A percentile compares a stretch with the other conserved stretches of the same genome.
Evolutionary conservation across 2,888 invertebrate species (phyloP).

Genomic region (Lasiommata megera): DNA sequence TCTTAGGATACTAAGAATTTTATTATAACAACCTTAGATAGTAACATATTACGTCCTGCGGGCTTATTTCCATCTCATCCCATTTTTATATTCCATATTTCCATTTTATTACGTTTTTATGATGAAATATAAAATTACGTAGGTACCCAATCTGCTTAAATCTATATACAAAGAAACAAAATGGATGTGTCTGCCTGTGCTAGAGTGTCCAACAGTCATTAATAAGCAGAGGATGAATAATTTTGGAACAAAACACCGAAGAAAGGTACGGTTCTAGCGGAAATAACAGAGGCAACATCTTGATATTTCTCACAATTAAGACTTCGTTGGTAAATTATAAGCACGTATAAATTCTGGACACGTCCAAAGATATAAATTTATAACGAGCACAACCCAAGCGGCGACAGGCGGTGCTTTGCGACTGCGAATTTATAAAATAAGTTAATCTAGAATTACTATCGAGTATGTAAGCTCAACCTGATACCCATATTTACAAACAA

Average conservation of each 20-base stretch:
- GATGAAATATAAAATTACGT: neutral
- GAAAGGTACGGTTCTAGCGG: neutral
- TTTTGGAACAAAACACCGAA: neutral
- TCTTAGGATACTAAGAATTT: neutral
- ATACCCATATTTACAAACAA: too few species aligned
- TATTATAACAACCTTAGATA: neutral
- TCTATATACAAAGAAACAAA: too few species aligned
- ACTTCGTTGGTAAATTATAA: slow-evolving; percentile 64
- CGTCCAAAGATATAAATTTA: slow-evolving; percentile 76
- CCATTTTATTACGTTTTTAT: neutral
- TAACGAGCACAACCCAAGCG: slow-evolving; percentile 63
- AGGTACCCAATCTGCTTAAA: too few species aligned
- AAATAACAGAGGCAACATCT: neutral
- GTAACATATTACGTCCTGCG: slow-evolving; percentile 5
- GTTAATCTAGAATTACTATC: slow-evolving; percentile 67
- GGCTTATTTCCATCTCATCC: slow-evolving; percentile 2
- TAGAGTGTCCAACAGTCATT: too few species aligned
- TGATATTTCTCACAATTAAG: slow-evolving; percentile 39
- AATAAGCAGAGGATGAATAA: neutral
- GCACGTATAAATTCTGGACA: slow-evolving; percentile 70
- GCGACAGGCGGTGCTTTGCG: slow-evolving; percentile 63
- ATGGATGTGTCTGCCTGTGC: too few species aligned
- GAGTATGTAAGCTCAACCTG: slow-evolving; percentile 25
- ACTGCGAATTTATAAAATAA: slow-evolving; percentile 73
- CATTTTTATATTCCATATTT: slow-evolving; percentile 2